phyloP scores from a whole-genome alignment of 2,888 invertebrate genomes.

The Synanthedon myopaeformis region DNA sequence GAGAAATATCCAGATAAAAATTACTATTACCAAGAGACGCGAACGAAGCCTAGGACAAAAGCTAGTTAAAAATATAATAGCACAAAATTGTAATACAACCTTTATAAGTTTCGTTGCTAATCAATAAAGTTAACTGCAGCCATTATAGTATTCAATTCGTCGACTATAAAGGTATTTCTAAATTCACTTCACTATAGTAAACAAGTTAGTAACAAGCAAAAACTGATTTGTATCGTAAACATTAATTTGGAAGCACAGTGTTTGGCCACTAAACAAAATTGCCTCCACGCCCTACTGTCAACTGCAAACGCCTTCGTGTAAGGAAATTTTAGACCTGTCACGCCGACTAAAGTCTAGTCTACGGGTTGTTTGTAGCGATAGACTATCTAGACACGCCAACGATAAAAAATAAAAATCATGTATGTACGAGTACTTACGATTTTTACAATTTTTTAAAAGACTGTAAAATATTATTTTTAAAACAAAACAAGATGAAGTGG shows the following conservation, averaged over 20 bases:
- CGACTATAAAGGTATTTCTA: not conserved
- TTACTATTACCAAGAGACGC: too few relatives aligned
- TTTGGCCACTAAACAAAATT: constrained; percentile 40
- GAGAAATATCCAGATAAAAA: too few relatives aligned
- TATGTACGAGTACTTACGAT: too few relatives aligned
- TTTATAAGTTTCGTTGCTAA: too few relatives aligned
- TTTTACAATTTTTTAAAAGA: too few relatives aligned
- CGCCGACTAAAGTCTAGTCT: constrained; percentile 27
- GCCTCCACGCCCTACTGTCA: constrained; percentile 38
- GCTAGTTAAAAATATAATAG: too few relatives aligned
- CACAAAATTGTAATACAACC: too few relatives aligned
- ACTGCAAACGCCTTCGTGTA: constrained; percentile 54
- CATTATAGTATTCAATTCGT: not conserved
- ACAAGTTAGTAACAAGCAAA: constrained; percentile 38
- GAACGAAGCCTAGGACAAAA: too few relatives aligned
- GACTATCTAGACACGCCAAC: constrained; percentile 6
- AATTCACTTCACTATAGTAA: constrained; percentile 4
- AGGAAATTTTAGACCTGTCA: constrained; percentile 42
- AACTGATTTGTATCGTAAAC: constrained; percentile 32
- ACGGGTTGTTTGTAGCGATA: constrained; percentile 12
- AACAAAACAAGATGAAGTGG: too few relatives aligned
- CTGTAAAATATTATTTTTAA: too few relatives aligned
- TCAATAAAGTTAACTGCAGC: too few relatives aligned
- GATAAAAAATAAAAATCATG: not conserved
- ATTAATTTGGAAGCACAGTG: constrained; percentile 47